Evolutionary conservation across 1,140 invertebrate species (phyloP).

Genomic region (Drosophila varians): DNA sequence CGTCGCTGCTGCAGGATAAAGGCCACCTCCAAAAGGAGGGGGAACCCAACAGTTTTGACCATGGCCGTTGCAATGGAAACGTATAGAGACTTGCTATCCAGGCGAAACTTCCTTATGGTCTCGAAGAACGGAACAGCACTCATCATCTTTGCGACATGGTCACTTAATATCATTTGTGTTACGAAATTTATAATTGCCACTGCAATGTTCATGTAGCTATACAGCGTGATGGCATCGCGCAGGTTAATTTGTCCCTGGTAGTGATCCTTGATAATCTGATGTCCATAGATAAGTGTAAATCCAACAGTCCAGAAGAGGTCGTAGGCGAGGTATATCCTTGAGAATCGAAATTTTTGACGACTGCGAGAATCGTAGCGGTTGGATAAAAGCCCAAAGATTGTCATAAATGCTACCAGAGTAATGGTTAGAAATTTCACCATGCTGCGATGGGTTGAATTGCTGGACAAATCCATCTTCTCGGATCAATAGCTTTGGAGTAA

Average conservation of each 20-base stretch:
- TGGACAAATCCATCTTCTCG: constrained; percentile 28
- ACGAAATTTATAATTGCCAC: constrained; percentile 63
- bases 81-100: constrained; percentile 33
- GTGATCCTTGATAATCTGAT: constrained; percentile 54
- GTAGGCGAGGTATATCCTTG: constrained; percentile 49
- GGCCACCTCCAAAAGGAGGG: constrained; percentile 46
- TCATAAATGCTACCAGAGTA: constrained; percentile 41
- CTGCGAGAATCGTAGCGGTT: constrained; percentile 38
- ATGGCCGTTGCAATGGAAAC: constrained; percentile 38
- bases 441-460: constrained; percentile 22
- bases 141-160: constrained; percentile 45
- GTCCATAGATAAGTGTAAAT: constrained; percentile 50
- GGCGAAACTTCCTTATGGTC: constrained; percentile 28
- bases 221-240: constrained; percentile 60
- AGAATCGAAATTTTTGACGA: constrained; percentile 50
- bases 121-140: constrained; percentile 54
- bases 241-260: constrained; percentile 46
- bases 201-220: constrained; percentile 67
- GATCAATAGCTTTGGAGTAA: constrained; percentile 1
- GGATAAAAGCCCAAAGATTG: constrained; percentile 51
- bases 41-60: constrained; percentile 56
- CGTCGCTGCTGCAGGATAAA: constrained; percentile 55
- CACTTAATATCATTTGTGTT: constrained; percentile 47
- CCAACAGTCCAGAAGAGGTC: constrained; percentile 33
- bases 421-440: constrained; percentile 45